Evolutionary conservation across 2,113 vertebrate genomes (phyloP).

Genomic region (Saimiri boliviensis): DNA sequence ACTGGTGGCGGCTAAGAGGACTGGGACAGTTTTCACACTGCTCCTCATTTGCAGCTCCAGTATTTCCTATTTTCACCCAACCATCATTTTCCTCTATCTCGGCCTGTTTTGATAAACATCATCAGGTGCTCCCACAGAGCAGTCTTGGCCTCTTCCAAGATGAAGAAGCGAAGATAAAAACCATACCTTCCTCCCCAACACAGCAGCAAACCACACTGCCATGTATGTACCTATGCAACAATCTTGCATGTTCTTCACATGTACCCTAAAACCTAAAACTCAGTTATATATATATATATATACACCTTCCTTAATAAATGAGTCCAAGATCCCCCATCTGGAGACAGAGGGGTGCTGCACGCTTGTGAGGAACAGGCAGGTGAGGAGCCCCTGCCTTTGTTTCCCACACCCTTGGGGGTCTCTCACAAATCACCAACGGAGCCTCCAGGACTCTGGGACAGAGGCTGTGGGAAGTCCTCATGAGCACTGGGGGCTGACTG

Average conservation of each 20-base stretch:
- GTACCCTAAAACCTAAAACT: too few relatives aligned
- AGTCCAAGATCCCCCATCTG: background rate
- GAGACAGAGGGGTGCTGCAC: background rate
- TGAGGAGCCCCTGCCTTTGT: background rate
- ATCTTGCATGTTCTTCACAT: too few relatives aligned
- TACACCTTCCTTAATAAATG: background rate
- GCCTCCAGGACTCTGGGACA: background rate
- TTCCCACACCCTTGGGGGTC: background rate
- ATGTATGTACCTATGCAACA: too few relatives aligned
- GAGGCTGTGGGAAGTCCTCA: background rate
- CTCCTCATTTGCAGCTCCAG: background rate
- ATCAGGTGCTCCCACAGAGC: background rate
- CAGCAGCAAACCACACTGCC: too few relatives aligned
- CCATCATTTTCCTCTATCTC: background rate
- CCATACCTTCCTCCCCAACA: background rate
- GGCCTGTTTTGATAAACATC: background rate
- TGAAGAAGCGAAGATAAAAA: background rate
- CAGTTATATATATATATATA: too few relatives aligned
- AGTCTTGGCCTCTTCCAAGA: background rate
- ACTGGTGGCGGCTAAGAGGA: background rate
- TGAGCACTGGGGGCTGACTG: background rate
- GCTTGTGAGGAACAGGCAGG: background rate
- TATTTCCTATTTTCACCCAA: background rate
- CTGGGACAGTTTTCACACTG: background rate
- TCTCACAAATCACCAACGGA: background rate